These are phyloP conservation scores for Cremastobaeus sp. DNA, from an alignment of 2,888 invertebrate genomes.

Conservation along the genomic window DNA sequence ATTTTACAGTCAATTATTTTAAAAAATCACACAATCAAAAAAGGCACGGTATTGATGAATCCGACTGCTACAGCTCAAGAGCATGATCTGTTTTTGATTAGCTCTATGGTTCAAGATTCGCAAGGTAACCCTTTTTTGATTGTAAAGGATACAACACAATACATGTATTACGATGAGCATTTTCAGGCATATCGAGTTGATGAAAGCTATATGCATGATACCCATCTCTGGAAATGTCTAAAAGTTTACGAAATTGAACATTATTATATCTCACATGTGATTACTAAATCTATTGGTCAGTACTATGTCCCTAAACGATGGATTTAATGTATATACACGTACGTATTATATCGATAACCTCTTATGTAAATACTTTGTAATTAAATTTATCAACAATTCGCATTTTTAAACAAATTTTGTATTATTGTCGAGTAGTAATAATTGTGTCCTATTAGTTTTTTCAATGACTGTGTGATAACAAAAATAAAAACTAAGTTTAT, in stretches of 20 bases:
- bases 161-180: slow-evolving; percentile 10
- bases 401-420: no score
- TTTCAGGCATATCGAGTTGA: not conserved
- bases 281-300: no score
- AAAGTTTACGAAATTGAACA: not conserved
- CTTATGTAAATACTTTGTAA: no score
- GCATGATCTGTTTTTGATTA: not conserved
- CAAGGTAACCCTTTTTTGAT: not conserved
- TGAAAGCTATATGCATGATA: not conserved
- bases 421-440: no score
- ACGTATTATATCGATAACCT: no score
- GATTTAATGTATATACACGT: no score
- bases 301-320: no score
- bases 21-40: slow-evolving; percentile 3
- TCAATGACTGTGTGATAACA: no score
- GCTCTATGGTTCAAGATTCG: not conserved
- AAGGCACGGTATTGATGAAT: not conserved
- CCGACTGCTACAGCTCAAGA: not conserved
- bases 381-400: no score
- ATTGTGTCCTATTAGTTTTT: no score
- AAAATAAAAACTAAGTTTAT: no score
- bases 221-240: not conserved
- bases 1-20: not conserved
- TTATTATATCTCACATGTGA: no score
- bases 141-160: not conserved